Evolutionary conservation across 2,113 vertebrate species (phyloP), one percentile per base, ranked within the genome.

Genomic region (Chloroceryle aenea): DNA sequence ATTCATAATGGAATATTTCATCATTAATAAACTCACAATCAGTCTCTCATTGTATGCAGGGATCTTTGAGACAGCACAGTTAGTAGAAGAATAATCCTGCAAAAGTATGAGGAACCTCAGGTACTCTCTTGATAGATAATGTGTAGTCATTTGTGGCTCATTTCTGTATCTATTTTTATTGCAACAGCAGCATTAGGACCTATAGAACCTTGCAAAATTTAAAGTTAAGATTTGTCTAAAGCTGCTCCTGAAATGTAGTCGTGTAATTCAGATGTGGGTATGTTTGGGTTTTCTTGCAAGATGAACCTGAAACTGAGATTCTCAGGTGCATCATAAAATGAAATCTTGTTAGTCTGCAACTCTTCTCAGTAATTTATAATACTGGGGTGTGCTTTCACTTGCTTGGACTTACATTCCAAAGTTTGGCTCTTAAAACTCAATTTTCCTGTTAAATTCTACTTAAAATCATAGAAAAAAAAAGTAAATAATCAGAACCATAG

Each of bases 161-260:
- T 69, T 90, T 89, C 86, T 59, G 52, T 67, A 32, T 58, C 20
- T 14, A 8, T 53, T 93, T 87, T 61, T 85, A 61, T 63, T 76
- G 22, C 43, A 90, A 80, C 5, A 78, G 7, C 16, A 87, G 72
- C 62, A 64, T 73, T 56, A 80, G 72, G 53, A 72, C 25, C 12
- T 66, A 67, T 15, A 84, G 52, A 94, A 81, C 3, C 48, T 21
- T 38, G n/a, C 7, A 83, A 89, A 87, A 94, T 75, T 59, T 85
- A 55, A 87, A 93, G 43, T 59, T 93, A 89, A 76, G 62, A 47
- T 93, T 92, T 95, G 40, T 85, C 63, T 64, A 32, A 72, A 75
- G 55, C 50, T 89, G 10, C 68, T 89, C 17, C 34, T 69, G 20
- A 85, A 92, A 59, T 36, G 13, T 75, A 61, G 16, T 90, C 95